phyloP scores from a whole-genome alignment of 2,888 invertebrate genomes.

The Amphiduros pacificus region DNA sequence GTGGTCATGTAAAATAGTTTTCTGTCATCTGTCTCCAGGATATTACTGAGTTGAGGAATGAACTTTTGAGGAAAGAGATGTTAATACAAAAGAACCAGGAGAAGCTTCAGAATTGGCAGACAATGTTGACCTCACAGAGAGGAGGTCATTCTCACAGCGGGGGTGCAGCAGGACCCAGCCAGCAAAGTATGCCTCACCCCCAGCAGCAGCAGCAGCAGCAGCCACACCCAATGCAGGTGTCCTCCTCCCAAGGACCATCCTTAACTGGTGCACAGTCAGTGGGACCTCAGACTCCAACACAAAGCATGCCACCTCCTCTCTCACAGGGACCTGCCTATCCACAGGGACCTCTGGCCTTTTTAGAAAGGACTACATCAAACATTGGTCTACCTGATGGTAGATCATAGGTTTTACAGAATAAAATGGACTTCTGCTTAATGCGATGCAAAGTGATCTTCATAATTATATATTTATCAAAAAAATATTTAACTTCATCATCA shows the following conservation, averaged over 20 bases:
- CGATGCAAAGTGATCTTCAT: too few species aligned
- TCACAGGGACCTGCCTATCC: constrained; percentile 28
- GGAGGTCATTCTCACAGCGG: constrained; percentile 1
- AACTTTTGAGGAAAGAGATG: constrained; percentile 86
- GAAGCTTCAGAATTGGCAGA: constrained; percentile 89
- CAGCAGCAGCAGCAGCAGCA: constrained; percentile 12
- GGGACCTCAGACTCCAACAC: constrained; percentile 44
- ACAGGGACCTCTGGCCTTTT: constrained; percentile 77
- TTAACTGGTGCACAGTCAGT: constrained; percentile 16
- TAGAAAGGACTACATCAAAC: constrained; percentile 88
- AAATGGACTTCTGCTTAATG: too few species aligned
- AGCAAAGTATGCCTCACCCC: constrained; percentile 10
- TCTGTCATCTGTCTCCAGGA: too few species aligned
- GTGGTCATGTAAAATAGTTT: too few species aligned
- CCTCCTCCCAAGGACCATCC: constrained; percentile 13
- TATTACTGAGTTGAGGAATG: constrained; percentile 80
- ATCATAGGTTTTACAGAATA: constrained; percentile 4
- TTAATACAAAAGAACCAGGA: constrained; percentile 85
- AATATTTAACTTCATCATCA: too few species aligned
- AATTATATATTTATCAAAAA: too few species aligned
- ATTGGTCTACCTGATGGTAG: constrained; percentile 69
- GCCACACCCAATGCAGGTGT: constrained; percentile 14
- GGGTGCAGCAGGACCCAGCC: constrained; percentile 3
- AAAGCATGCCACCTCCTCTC: constrained; percentile 26
- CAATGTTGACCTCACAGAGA: constrained; percentile 71